Percentiles rank a stretch among this genome's conserved stretches.
phyloP scores from a whole-genome alignment of 2,113 vertebrate genomes.

The Carassius carassius region DNA sequence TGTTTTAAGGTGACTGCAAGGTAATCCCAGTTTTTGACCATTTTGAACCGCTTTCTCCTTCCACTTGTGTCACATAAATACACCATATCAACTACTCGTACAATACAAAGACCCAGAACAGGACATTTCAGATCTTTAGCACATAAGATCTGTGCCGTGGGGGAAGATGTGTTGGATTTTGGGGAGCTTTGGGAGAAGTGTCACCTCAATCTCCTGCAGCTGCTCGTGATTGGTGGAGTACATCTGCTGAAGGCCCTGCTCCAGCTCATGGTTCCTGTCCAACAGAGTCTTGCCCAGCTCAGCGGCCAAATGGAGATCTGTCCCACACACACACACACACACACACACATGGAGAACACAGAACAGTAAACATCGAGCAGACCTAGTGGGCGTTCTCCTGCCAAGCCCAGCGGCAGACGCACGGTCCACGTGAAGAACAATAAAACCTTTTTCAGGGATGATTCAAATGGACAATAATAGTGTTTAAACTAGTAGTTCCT shows the following conservation, averaged over 20 bases:
- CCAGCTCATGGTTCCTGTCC: constrained; percentile 93
- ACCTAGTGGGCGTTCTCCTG: background rate
- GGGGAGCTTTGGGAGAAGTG: background rate
- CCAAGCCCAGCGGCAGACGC: background rate
- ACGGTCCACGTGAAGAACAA: background rate
- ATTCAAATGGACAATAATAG: background rate
- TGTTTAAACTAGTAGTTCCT: background rate
- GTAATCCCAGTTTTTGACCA: no score
- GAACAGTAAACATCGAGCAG: background rate
- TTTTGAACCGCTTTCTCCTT: background rate
- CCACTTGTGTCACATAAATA: background rate
- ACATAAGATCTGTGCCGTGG: background rate
- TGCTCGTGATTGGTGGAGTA: constrained; percentile 92
- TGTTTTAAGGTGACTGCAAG: no score
- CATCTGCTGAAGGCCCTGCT: constrained; percentile 94
- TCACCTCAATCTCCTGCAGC: constrained; percentile 94
- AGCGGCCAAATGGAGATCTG: constrained; percentile 96
- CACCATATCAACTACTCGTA: background rate
- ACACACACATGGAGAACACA: constrained; percentile 39
- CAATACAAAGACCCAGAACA: background rate
- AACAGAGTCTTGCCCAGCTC: constrained; percentile 93
- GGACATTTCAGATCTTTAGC: background rate
- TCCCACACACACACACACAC: constrained; percentile 68
- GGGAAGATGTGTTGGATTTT: background rate
- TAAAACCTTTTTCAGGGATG: background rate